Conservation (phyloP, 2,113 vertebrate genomes). For the Notothenia coriiceps region DNA sequence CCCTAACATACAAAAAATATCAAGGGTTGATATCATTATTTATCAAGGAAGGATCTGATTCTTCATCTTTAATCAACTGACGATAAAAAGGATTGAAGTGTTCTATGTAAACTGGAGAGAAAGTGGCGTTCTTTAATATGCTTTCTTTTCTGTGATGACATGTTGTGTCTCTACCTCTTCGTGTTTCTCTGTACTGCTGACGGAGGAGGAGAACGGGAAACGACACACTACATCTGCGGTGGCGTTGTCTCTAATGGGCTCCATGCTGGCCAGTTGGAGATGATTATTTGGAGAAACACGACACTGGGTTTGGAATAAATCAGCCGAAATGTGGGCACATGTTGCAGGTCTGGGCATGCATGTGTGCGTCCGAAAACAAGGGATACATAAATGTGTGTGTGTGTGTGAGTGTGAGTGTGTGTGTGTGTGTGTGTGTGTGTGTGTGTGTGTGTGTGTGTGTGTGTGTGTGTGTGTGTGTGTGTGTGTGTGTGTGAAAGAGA, state of each 20-base stretch:
- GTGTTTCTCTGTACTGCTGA: background rate
- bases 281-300: slow-evolving; percentile 60
- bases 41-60: background rate
- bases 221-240: slow-evolving; percentile 12
- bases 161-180: slow-evolving; percentile 6
- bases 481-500: no score
- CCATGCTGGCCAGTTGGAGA: slow-evolving; percentile 43
- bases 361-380: slow-evolving; percentile 15
- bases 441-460: no score
- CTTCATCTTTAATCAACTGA: no score
- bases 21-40: background rate
- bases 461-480: no score
- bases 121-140: no score
- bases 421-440: no score
- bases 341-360: slow-evolving; percentile 22
- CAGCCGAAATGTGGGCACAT: slow-evolving; percentile 36
- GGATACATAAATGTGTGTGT: slow-evolving; percentile 13
- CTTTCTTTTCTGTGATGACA: background rate
- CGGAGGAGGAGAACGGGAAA: slow-evolving; percentile 25
- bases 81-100: no score
- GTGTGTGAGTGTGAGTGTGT: background rate
- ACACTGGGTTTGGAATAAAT: slow-evolving; percentile 42
- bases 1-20: background rate
- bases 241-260: slow-evolving; percentile 20
- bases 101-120: no score